Evolutionary conservation across 1,140 invertebrate species (phyloP).

Genomic region (Rhagoletis zephyria): DNA sequence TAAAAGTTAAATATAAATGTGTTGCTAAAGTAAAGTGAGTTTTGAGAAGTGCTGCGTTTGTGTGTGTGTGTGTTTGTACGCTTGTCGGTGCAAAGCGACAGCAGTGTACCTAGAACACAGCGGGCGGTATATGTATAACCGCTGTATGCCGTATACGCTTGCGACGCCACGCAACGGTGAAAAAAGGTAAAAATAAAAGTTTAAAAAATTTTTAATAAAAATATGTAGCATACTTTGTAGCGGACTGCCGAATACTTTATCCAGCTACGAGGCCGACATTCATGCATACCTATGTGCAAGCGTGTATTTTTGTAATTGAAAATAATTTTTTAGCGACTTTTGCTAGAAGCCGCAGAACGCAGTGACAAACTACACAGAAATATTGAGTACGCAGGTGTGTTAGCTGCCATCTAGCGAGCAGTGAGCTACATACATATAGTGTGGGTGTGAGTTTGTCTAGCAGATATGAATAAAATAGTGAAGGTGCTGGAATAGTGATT

Average conservation of each 20-base stretch:
- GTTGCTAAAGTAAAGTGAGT: conserved; percentile 32
- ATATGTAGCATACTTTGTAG: conserved; percentile 19
- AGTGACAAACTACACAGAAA: background rate
- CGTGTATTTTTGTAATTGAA: background rate
- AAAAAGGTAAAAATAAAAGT: conserved; percentile 32
- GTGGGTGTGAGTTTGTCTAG: background rate
- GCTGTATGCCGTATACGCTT: conserved; percentile 22
- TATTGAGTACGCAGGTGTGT: background rate
- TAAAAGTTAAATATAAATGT: background rate
- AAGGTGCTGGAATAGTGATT: background rate
- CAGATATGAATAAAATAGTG: background rate
- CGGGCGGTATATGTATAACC: background rate
- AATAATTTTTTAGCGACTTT: background rate
- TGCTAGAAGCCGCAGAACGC: background rate
- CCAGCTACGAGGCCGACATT: background rate
- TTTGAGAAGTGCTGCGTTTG: background rate
- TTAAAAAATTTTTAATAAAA: background rate
- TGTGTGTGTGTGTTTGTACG: conserved; percentile 11
- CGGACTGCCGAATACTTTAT: background rate
- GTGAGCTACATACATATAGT: background rate
- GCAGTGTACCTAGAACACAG: background rate
- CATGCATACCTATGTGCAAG: background rate
- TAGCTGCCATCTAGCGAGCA: background rate
- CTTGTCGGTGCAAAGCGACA: background rate
- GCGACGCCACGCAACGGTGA: background rate